Evolutionary conservation across 2,888 invertebrate species (phyloP), one percentile per base, ranked within the genome.

Genomic region (Tenthredo notha): DNA sequence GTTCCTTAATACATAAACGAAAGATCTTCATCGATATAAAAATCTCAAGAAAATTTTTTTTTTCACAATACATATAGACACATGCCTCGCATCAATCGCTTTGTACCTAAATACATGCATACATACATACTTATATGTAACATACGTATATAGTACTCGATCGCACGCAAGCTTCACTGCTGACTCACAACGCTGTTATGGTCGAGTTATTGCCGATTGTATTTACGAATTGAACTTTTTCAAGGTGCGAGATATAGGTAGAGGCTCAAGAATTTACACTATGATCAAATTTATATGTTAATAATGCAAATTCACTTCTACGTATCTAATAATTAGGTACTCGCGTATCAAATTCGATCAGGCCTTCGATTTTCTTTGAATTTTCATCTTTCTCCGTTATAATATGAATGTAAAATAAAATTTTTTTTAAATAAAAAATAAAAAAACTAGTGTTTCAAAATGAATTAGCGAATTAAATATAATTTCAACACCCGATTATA

Each of bases 191-290:
- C 6, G 75, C 75, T 47, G 75, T 75, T 65, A 61, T 65, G 80
- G 12, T 40, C n/a, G 80, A 80, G 37, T 80, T 61, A 80, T 80
- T 61, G 80, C 12, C 80, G 80, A 80, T 80, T 65, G 80, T 80
- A 29, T 61, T 65, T 61, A 33, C 61, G 15, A 33, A 77, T 77
- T 77, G 54, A 54, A 77, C 54, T 77, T 77, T 77, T 77, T 33
- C 74, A 74, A 74, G 43, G 74, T 12, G 43, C 43, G 12, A 12
- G 15, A 67, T 67, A 65, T 9, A 25, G 10, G 61, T 25, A 10
- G 25, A 10, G 9, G 21, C 10, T 21, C 3, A 61, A 12, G 61
- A 25, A 61, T 61, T 61, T 12, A 33, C 67, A 67, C 21, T 67
- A 18, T 33, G 33, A 67, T 4, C 18, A 12, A 67, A 33, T 33